A percentile compares a stretch with the other conserved stretches of the same genome.
These are phyloP conservation scores for Heliconius ethilla DNA, from an alignment of 2,888 invertebrate species.

Conservation along the genomic window DNA sequence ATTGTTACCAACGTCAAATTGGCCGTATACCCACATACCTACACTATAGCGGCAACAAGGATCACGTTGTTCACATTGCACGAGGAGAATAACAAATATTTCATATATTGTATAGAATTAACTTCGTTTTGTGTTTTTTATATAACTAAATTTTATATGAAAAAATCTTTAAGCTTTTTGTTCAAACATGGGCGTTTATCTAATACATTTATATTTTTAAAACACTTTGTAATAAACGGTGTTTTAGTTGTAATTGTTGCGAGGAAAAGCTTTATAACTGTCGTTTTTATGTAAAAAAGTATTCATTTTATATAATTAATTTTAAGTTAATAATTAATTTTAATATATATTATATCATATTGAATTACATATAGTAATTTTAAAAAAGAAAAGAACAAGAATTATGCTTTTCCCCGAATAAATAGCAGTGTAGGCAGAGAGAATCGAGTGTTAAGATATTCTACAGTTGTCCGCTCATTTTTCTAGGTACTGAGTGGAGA, in stretches of 20 bases:
- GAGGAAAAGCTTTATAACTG: not conserved
- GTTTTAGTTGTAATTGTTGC: not conserved
- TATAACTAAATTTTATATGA: not conserved
- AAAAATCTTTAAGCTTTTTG: not conserved
- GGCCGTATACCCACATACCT: not conserved
- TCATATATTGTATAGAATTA: constrained; percentile 3
- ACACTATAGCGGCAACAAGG: not conserved
- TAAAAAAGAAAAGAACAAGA: not conserved
- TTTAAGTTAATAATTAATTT: too few species aligned
- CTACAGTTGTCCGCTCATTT: too few species aligned
- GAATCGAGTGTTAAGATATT: too few species aligned
- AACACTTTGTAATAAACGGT: not conserved
- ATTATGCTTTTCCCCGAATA: too few species aligned
- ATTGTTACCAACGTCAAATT: not conserved
- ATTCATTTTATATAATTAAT: too few species aligned
- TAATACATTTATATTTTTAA: not conserved
- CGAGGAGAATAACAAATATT: constrained; percentile 4
- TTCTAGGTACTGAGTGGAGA: too few species aligned
- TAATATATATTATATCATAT: not conserved
- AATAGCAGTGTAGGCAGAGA: too few species aligned
- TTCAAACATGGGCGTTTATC: not conserved
- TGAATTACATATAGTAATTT: not conserved
- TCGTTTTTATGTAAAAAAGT: too few species aligned
- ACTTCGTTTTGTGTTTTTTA: not conserved
- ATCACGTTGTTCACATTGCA: constrained; percentile 2